phyloP scores from a whole-genome alignment of 2,797 vertebrate genomes.

The Myotis daubentonii region DNA sequence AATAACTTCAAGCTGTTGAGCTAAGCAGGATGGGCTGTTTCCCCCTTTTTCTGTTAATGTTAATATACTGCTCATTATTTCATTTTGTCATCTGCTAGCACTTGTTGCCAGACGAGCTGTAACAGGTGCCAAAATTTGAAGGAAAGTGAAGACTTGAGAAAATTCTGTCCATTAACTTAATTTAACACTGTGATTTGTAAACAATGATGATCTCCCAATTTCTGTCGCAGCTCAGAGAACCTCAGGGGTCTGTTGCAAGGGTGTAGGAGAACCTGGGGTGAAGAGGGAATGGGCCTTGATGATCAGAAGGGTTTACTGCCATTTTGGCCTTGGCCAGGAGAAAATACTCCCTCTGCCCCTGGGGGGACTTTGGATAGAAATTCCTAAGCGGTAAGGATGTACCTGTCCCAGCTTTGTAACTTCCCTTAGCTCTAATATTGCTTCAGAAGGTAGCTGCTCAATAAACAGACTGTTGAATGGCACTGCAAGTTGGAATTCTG shows the following conservation, averaged over 20 bases:
- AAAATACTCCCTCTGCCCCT: background rate
- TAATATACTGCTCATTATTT: background rate
- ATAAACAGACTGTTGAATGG: background rate
- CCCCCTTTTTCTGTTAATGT: slow-evolving; percentile 29
- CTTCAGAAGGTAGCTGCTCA: background rate
- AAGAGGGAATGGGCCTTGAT: background rate
- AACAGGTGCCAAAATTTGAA: slow-evolving; percentile 56
- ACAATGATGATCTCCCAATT: background rate
- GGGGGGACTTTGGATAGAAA: background rate
- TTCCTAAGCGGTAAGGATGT: background rate
- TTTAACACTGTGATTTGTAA: slow-evolving; percentile 38
- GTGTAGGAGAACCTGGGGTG: background rate
- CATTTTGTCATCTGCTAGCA: slow-evolving; percentile 61
- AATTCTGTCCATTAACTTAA: background rate
- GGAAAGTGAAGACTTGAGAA: slow-evolving; percentile 47
- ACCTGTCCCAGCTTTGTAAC: background rate
- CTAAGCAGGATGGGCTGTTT: background rate
- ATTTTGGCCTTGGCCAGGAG: background rate
- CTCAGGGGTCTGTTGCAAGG: background rate
- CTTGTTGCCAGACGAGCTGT: slow-evolving; percentile 43
- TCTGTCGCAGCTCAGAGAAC: background rate
- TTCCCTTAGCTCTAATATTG: background rate
- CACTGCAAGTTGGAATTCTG: background rate
- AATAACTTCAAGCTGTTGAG: slow-evolving; percentile 42
- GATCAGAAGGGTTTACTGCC: background rate